Conservation (phyloP, 23 tunicate species). For the Halocynthia aurantium region DNA sequence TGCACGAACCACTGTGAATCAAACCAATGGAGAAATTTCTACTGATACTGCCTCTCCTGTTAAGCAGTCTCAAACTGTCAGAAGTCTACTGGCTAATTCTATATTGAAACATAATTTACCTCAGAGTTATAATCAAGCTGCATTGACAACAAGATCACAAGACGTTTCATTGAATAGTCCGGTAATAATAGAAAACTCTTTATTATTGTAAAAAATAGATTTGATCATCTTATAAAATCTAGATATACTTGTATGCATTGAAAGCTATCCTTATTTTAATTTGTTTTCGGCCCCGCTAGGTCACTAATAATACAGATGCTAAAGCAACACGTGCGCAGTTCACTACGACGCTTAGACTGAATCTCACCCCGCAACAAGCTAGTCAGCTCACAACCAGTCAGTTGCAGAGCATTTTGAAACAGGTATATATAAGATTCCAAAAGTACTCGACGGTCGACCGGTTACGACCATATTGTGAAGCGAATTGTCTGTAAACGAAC, state of each 20-base stretch:
- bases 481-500: too few relatives aligned
- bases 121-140: too few relatives aligned
- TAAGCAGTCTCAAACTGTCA: slow-evolving; percentile 4
- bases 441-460: not conserved
- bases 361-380: slow-evolving; percentile 42
- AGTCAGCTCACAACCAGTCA: slow-evolving; percentile 35
- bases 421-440: slow-evolving; percentile 14
- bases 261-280: not conserved
- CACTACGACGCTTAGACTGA: slow-evolving; percentile 27
- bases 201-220: too few relatives aligned
- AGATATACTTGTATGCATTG: too few relatives aligned
- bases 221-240: too few relatives aligned
- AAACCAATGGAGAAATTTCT: not conserved
- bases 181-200: too few relatives aligned
- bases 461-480: not conserved
- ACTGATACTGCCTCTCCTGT: not conserved
- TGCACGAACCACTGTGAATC: slow-evolving; percentile 14
- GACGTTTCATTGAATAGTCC: too few relatives aligned
- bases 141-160: too few relatives aligned
- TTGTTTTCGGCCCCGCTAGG: not conserved
- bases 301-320: not conserved
- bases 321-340: not conserved
- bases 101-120: slow-evolving; percentile 8
- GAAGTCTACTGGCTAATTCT: slow-evolving; percentile 12
- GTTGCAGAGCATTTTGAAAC: slow-evolving; percentile 34